Conservation (phyloP, 2,113 vertebrate genomes). For the Dendropsophus ebraccatus region DNA sequence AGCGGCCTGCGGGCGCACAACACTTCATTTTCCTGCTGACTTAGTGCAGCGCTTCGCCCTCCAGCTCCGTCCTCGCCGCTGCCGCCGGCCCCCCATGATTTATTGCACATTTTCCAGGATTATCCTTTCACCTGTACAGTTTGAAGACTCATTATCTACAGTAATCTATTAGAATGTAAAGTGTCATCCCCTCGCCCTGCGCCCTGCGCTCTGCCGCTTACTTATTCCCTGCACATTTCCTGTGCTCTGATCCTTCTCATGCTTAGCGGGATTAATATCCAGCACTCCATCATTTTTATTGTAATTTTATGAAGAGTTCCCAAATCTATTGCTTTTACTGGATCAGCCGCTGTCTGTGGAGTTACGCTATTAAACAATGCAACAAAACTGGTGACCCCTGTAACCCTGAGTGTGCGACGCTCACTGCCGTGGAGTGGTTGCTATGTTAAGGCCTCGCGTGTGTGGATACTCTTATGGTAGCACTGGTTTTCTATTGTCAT, state of each 20-base stretch:
- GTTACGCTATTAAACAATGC: background rate
- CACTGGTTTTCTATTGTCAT: too few species aligned
- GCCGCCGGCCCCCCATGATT: background rate
- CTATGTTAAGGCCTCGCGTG: too few species aligned
- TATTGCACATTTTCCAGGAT: conserved; percentile 10
- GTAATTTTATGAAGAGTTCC: background rate
- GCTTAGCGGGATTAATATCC: background rate
- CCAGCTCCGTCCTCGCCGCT: background rate
- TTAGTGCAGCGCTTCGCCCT: background rate
- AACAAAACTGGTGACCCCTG: too few species aligned
- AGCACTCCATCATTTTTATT: background rate
- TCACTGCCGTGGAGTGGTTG: too few species aligned
- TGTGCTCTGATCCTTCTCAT: background rate
- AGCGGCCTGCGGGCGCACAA: background rate
- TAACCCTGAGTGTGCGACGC: too few species aligned
- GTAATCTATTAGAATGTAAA: conserved; percentile 11
- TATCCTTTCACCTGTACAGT: conserved; percentile 30
- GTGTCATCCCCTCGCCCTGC: background rate
- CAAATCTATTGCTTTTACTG: background rate
- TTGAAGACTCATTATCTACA: conserved; percentile 39
- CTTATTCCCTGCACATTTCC: background rate
- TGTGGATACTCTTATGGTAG: too few species aligned
- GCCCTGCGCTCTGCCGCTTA: background rate
- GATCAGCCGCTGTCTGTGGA: background rate
- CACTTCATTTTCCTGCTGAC: background rate